Evolutionary conservation across 2,797 vertebrate genomes (phyloP), one percentile per base, ranked within the genome.

Genomic region (Natrix natrix): DNA sequence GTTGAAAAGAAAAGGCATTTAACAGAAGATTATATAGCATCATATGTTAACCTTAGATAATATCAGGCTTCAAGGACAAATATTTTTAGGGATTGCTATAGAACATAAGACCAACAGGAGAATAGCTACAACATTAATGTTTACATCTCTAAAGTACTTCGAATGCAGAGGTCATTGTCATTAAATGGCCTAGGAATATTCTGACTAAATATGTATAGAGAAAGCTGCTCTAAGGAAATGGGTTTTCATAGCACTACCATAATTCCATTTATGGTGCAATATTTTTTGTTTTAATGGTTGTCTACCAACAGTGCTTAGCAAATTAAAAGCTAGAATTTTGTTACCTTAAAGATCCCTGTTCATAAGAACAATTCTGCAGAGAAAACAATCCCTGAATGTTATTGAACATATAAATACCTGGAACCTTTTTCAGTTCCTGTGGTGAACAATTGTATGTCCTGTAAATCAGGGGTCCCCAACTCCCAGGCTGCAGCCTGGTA

Each of bases 1-100:
- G 92, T 89, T 92, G 93, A 94, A 89, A 95, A 57, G 11, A 89
- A 92, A 94, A 94, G 78, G 13, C 91, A 94, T 96, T 97, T 96
- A 94, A 90, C 92, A 94, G 54, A 88, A 94, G 28, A 91, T 89
- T 94, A 93, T 48, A 48, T 43, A 94, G 14, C 61, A 86, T 66
- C 92, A n/a, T 89, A 83, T 60, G 2, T 91, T 91, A 93, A 89
- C 90, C 66, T 89, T 89, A 89, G 92, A 93, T 89, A 93, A 91
- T 91, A 91, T 86, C 90, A 91, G 89, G 86, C 87, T 91, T 91
- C 87, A 86, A 66, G 90, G 61, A 86, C 48, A 54, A 91, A 26
- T 48, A 86, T 91, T 89, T 93, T 89, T 86, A 89, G 11, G 57
- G 16, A 63, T 32, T 89, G 28, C 43, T 56, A n/a, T 89, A 56